Evolutionary conservation across 2,888 invertebrate genomes (phyloP), one percentile per base, ranked within the genome.

Genomic region (Drosophila kanekoi): DNA sequence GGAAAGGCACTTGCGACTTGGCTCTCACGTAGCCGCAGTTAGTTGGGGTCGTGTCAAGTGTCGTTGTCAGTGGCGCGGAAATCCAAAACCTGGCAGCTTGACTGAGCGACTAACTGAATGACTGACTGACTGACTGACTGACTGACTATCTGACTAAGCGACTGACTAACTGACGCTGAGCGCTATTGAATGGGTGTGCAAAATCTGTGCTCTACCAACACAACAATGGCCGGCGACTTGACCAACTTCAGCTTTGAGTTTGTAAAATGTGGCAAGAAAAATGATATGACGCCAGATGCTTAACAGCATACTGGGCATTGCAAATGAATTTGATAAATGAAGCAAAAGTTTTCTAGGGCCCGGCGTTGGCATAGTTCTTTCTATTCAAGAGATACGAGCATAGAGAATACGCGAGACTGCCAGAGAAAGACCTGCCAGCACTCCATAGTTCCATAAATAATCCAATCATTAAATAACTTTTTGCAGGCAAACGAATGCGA

Each of bases 11-110:
- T 54, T 40, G 40, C 43, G 33, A 38, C 37, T 59, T 62, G 47
- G 14, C 58, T 53, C 69, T 75, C 75, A 62, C 71, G 73, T 71
- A 76, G 66, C 64, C 66, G 49, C 67, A 53, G 75, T 69, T 72
- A 67, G 82, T 78, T 82, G 52, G 64, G 79, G 75, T 73, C 85
- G 83, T 85, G 83, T 83, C 82, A 82, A 83, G 83, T 85, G 85
- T 85, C 85, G 66, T 76, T 63, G 62, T 72, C 63, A 65, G 40
- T 77, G 66, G 69, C 75, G 78, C 71, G 79, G 82, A 82, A 82
- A 82, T 84, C 77, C 70, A 69, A 81, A 74, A 74, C 65, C 75
- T 59, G 69, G 52, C 45, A 58, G 59, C 48, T 49, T 65, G 66
- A 64, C 62, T 56, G 54, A 53, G 38, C 47, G 63, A 54, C 72